Evolutionary conservation across 2,113 vertebrate genomes (phyloP), one percentile per base, ranked within the genome.

Genomic region (Brachionichthys hirsutus): DNA sequence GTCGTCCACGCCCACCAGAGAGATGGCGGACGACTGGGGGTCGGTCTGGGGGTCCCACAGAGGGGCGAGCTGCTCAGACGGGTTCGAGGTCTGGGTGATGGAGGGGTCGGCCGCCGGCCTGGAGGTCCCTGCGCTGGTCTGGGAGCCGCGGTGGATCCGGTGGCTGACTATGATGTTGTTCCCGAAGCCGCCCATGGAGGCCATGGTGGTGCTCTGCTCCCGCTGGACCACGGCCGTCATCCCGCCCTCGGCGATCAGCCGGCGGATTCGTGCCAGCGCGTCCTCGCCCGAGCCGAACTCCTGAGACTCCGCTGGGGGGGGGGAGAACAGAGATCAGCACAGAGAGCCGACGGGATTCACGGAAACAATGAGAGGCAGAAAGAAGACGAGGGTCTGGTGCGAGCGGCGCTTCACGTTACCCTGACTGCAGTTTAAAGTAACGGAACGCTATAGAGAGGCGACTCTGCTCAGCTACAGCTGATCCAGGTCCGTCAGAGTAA

Each of bases 111-210:
- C 82, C 9, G 83, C 67, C 0, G 58, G 50, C 50, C 11, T 88
- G 46, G 69, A 67, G 16, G 82, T 77, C 30, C 78, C 86, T 0
- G 52, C 36, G 9, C 92, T 93, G 0, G 97, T 99, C 88, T 99
- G 97, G 24, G 97, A 98, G 86, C 97, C 94, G 0, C 96, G 94
- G 89, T 98, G 96, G 85, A 99, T 98, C 14, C 96, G 92, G 71
- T 99, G 97, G 70, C 97, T 98, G 80, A 99, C 97, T 0, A 99
- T 97, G 84, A 99, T 99, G 88, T 95, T 97, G 92, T 99, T 99
- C 45, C 97, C 97, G 1, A 99, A 98, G 77, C 97, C 97, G 0
- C 97, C 97, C 97, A 99, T 99, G 53, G 97, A 98, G 0, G 97
- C 97, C 94, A 95, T 98, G 68, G 97, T 99, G 84, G 97, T 99